A percentile compares a stretch with the other conserved stretches of the same genome.
Evolutionary conservation across 2,113 vertebrate genomes (phyloP).

Genomic region (Sinocyclocheilus anshuiensis): DNA sequence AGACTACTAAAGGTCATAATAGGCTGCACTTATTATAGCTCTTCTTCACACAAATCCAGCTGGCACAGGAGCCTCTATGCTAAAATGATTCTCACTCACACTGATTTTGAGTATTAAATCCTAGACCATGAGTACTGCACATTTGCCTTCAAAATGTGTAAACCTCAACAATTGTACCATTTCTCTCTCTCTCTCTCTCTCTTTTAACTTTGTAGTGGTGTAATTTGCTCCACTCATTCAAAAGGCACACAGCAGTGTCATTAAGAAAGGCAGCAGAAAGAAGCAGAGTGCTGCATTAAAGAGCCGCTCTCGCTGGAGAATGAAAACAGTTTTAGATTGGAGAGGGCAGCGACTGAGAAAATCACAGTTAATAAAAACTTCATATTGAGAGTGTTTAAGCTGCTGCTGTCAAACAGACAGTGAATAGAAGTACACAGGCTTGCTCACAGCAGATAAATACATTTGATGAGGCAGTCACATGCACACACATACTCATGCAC

Average conservation of each 20-base stretch:
- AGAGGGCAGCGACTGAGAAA: constrained; percentile 10
- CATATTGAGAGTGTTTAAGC: constrained; percentile 22
- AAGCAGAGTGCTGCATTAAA: constrained; percentile 21
- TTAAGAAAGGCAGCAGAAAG: constrained; percentile 4
- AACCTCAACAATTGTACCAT: too few relatives aligned
- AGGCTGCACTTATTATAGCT: neutral
- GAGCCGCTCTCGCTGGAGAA: neutral
- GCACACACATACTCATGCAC: constrained; percentile 37
- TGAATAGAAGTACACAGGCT: constrained; percentile 26
- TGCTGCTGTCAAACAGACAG: constrained; percentile 4
- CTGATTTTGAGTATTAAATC: neutral
- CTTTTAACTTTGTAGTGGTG: neutral
- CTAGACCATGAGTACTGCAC: neutral
- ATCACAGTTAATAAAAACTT: constrained; percentile 22
- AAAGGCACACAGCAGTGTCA: constrained; percentile 19
- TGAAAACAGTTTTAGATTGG: constrained; percentile 14
- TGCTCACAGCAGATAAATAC: constrained; percentile 19
- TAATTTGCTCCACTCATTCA: neutral
- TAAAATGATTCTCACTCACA: neutral
- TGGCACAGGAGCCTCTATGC: neutral
- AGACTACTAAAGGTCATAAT: neutral
- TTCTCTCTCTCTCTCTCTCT: too few relatives aligned
- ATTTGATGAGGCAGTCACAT: constrained; percentile 41
- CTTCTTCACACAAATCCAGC: neutral
- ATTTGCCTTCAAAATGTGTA: neutral